Evolutionary conservation across 2,113 vertebrate species (phyloP), one percentile per base, ranked within the genome.

Genomic region (Pangasianodon gigas): DNA sequence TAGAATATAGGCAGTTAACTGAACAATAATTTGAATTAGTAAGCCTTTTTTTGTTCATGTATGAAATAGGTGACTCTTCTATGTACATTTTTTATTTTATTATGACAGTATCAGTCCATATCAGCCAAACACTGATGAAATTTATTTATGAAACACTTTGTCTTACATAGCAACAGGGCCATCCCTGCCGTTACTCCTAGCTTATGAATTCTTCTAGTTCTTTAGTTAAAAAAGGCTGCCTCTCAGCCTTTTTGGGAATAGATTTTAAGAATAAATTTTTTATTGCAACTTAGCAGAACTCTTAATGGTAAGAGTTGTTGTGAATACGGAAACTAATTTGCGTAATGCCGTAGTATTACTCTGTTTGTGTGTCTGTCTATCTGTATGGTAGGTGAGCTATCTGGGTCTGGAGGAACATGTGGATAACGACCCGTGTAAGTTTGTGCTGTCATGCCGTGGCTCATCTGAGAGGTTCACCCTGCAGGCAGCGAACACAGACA

Each of bases 401-500:
- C 95, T 99, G 91, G 96, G 97, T 87, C 93, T 99, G 91, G 98
- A 98, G 90, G 97, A 98, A 44, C 97, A 97, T 0, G 96, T 97
- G 48, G 98, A 99, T 67, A 98, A 95, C 1, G 98, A 99, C 91
- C 98, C 97, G 79, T 99, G 98, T 94, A 99, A 98, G 92, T 99
- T 99, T 71, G 97, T 98, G 13, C 91, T 99, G 90, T 95, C 96
- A 88, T 97, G 96, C 91, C 97, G 98, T 1, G 97, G 98, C 51
- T 97, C 97, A 1, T 96, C 98, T 0, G 98, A 99, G 56, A 95
- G 96, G 13, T 96, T 98, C 85, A 97, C 98, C 83, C 95, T 99
- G 80, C 98, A 99, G 93, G 98, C 98, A 0, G 98, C 98, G 92
- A 99, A 98, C 32, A 93, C 97, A 1, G 98, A 99, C 93, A 97